phyloP scores from a whole-genome alignment of 2,888 invertebrate species.

The Diogma glabrata region DNA sequence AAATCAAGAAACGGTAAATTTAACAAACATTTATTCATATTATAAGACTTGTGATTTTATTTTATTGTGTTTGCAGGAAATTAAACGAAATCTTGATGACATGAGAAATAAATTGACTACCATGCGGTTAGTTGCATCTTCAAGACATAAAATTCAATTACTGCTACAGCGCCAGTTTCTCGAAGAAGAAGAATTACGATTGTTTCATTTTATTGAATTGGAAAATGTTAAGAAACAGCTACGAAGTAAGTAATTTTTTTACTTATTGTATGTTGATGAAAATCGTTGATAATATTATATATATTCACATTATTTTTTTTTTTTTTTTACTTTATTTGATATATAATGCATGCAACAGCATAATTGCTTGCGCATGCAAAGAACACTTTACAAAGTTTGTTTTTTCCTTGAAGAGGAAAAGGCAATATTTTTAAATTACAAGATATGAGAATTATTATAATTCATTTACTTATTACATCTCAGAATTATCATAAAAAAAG shows the following conservation, averaged over 20 bases:
- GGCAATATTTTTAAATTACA: too few species aligned
- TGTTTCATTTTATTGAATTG: slow-evolving; percentile 35
- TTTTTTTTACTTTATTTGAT: too few species aligned
- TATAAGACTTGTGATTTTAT: neutral
- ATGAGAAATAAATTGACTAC: slow-evolving; percentile 32
- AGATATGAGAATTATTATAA: too few species aligned
- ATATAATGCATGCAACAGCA: too few species aligned
- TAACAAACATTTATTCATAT: neutral
- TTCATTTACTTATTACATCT: too few species aligned
- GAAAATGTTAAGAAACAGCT: slow-evolving; percentile 24
- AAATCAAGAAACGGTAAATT: neutral
- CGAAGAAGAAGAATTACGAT: slow-evolving; percentile 35
- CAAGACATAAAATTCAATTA: slow-evolving; percentile 32
- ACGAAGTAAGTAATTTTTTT: neutral
- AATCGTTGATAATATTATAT: too few species aligned
- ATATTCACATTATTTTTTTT: too few species aligned
- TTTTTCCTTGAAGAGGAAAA: too few species aligned
- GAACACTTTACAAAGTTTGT: too few species aligned
- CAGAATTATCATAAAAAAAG: too few species aligned
- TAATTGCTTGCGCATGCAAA: too few species aligned
- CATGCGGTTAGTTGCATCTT: slow-evolving; percentile 32
- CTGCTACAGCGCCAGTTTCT: slow-evolving; percentile 35
- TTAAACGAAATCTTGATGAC: slow-evolving; percentile 34
- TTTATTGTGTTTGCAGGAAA: slow-evolving; percentile 26
- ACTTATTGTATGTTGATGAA: too few species aligned